These are phyloP conservation scores for Corella eumyota DNA, from an alignment of 23 tunicate genomes.

Conservation along the genomic window DNA sequence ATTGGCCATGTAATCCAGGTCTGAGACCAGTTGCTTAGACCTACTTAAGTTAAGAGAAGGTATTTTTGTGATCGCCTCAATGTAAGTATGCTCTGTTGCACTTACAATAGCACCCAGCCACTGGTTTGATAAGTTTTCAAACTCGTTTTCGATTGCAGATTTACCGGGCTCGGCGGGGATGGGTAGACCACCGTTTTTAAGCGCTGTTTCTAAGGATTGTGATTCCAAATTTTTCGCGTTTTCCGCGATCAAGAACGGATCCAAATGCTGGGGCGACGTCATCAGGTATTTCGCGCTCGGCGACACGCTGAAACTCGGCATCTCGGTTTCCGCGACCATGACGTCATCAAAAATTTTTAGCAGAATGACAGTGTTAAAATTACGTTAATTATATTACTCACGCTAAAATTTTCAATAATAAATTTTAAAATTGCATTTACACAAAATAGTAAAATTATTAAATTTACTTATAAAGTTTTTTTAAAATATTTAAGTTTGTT, in stretches of 20 bases:
- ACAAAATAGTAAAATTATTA: too few relatives aligned
- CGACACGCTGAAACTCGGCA: constrained; percentile 76
- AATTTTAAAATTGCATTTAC: too few relatives aligned
- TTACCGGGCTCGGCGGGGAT: constrained; percentile 45
- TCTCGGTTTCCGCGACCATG: constrained; percentile 53
- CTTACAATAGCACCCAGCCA: constrained; percentile 84
- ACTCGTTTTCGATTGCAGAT: constrained; percentile 22
- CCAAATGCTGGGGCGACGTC: constrained; percentile 93
- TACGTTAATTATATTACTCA: too few relatives aligned
- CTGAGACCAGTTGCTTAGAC: constrained; percentile 82
- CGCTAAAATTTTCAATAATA: too few relatives aligned
- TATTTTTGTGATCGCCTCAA: constrained; percentile 74
- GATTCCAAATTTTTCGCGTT: constrained; percentile 21
- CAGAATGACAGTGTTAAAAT: too few relatives aligned
- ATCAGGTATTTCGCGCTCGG: constrained; percentile 85
- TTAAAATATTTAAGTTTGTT: too few relatives aligned
- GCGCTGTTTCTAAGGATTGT: constrained; percentile 67
- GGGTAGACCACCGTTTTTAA: constrained; percentile 56
- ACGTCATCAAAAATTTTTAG: too few relatives aligned
- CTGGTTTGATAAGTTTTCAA: constrained; percentile 73
- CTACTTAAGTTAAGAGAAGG: constrained; percentile 18
- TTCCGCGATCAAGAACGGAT: constrained; percentile 54
- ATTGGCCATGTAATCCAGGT: constrained; percentile 81
- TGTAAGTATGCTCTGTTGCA: constrained; percentile 83
- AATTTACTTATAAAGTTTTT: too few relatives aligned